Evolutionary conservation across 2,888 invertebrate species (phyloP).

Genomic region (Andrena minutula): DNA sequence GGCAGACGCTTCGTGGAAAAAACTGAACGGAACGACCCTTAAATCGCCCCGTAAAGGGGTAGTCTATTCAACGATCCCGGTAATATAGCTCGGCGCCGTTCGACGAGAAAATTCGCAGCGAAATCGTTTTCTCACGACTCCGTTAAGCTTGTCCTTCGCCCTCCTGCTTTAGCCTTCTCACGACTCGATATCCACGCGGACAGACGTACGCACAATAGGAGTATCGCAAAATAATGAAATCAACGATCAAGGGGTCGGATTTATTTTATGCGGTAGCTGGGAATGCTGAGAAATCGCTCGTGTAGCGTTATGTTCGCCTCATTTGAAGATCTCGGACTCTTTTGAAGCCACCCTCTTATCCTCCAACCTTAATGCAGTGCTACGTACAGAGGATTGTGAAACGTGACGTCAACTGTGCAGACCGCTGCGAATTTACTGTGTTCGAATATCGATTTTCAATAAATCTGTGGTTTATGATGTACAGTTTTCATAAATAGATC

Average conservation of each 20-base stretch:
- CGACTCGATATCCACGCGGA: not conserved
- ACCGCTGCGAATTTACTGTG: no score
- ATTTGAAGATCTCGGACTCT: not conserved
- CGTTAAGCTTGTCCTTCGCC: constrained; percentile 5
- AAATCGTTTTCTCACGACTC: constrained; percentile 33
- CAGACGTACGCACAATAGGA: constrained; percentile 33
- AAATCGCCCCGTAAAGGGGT: constrained; percentile 30
- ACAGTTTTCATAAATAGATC: no score
- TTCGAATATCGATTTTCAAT: no score
- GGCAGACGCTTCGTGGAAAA: not conserved
- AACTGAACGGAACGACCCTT: constrained; percentile 23
- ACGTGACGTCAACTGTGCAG: not conserved
- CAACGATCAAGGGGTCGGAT: constrained; percentile 17
- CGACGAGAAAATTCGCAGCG: constrained; percentile 19
- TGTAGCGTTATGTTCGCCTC: not conserved
- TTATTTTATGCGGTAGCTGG: not conserved
- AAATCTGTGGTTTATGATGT: no score
- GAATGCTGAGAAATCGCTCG: not conserved
- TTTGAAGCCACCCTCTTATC: not conserved
- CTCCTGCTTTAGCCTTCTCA: constrained; percentile 16
- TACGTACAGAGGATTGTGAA: not conserved
- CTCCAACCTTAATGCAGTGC: not conserved
- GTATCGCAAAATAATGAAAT: constrained; percentile 21
- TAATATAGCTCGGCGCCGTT: constrained; percentile 29
- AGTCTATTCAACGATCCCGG: constrained; percentile 34